Base-by-base conservation (phyloP, 2,797 vertebrate species). In the Eutrigla gurnardus region DNA sequence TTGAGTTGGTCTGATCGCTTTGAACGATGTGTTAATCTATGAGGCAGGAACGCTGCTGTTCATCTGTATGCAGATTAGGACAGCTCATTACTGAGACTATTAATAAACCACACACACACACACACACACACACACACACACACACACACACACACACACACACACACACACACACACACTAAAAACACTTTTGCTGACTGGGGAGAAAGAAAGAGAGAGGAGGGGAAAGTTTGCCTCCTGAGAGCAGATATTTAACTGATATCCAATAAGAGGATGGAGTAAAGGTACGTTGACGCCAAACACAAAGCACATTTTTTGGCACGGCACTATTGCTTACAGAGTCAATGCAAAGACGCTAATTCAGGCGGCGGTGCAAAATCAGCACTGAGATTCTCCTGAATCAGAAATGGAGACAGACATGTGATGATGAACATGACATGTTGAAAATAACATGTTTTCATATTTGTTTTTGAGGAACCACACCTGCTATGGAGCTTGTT, bases 61-160 rank as follows among this genome's bases (percentile, higher is more conserved):
- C 83, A 88, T 90, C 85, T 88, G 89, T 85, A 92, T 91, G 82
- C 85, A 90, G 88, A 92, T 89, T 81, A 90, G 84, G 43, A 47
- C 70, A 17, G 54, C 70, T 78, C 75, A 78, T 88, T 90, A 90
- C 79, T 53, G 55, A 78, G 18, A 69, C 81, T 75, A 80, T 91
- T 91, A 90, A 89, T 89, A 88, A 83, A 88, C 85, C 78, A 69
- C 89, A 86, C 82, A 77, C 87, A 82, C 65, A 58, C 78, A 86
- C 65, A 49, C 36, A 18, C 37, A 58, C 37, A 35, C 79, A 80
- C 83, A 83, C 52, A 47, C 59, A 50, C 82, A 87, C 79, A 46
- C 42, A 60, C 53, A 74, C 11, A 86, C 82, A 77, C 87, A 82
- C 65, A 58, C 78, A 86, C 65, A 49, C 36, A 18, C 37, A 58